These are phyloP conservation scores for Mastacembelus armatus DNA, from an alignment of 2,797 vertebrate genomes.

Conservation along the genomic window DNA sequence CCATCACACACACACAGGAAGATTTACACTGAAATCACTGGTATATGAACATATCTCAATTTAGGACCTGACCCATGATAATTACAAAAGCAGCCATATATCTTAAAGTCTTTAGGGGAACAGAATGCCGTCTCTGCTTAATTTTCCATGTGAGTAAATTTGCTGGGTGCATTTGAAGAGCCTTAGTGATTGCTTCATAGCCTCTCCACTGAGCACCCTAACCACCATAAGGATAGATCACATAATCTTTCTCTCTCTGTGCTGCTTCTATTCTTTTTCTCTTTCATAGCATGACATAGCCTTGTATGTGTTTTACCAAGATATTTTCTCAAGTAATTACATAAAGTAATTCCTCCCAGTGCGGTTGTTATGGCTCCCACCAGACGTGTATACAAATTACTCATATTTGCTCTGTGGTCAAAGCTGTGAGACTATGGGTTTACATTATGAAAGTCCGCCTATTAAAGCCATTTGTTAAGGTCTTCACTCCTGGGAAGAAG, in stretches of 20 bases:
- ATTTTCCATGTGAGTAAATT: constrained; percentile 83
- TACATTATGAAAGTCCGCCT: constrained; percentile 84
- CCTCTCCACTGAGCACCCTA: constrained; percentile 63
- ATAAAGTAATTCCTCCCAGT: constrained; percentile 84
- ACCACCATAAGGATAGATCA: constrained; percentile 73
- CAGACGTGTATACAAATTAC: constrained; percentile 86
- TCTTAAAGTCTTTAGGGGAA: constrained; percentile 81
- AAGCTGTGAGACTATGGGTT: constrained; percentile 78
- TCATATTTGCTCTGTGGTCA: constrained; percentile 85
- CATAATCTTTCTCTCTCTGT: constrained; percentile 55
- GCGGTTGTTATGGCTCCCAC: constrained; percentile 83
- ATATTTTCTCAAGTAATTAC: constrained; percentile 85
- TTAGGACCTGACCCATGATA: constrained; percentile 80
- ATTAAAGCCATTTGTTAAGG: constrained; percentile 88
- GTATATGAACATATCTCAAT: constrained; percentile 80
- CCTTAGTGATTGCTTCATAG: constrained; percentile 78
- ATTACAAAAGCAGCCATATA: constrained; percentile 84
- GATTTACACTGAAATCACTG: constrained; percentile 74
- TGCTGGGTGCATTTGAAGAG: constrained; percentile 74
- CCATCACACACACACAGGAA: constrained; percentile 65
- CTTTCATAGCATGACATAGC: constrained; percentile 68
- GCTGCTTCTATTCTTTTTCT: constrained; percentile 43
- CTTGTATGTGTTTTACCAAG: constrained; percentile 74
- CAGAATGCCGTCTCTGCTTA: constrained; percentile 75
- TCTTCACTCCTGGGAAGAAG: constrained; percentile 78